Evolutionary conservation across 2,888 invertebrate species (phyloP).

Genomic region (Lucinisca nassula): DNA sequence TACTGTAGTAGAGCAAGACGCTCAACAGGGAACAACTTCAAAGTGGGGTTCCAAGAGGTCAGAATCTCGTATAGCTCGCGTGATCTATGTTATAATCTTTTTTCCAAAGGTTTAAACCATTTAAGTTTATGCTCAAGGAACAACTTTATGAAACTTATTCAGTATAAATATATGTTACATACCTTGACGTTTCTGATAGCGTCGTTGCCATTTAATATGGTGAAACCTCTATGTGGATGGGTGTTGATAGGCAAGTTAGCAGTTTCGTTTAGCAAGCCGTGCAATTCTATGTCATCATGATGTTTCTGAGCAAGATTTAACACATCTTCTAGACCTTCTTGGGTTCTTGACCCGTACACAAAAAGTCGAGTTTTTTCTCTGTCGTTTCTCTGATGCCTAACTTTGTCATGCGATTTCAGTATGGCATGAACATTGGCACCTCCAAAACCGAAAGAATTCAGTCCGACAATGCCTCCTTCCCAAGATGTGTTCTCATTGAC

Average conservation of each 20-base stretch:
- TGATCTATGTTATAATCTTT: no score
- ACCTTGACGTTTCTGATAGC: conserved; percentile 76
- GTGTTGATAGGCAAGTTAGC: conserved; percentile 90
- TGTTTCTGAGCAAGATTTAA: conserved; percentile 93
- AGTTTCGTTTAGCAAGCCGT: conserved; percentile 84
- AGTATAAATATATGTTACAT: no score
- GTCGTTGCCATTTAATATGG: conserved; percentile 91
- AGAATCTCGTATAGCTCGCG: no score
- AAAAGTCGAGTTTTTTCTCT: conserved; percentile 91
- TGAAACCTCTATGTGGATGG: conserved; percentile 95
- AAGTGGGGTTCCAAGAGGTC: no score
- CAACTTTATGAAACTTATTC: no score
- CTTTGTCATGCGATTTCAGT: conserved; percentile 88
- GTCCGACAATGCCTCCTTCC: conserved; percentile 96
- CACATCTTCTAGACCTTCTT: conserved; percentile 92
- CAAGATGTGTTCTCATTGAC: conserved; percentile 94
- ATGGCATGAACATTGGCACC: conserved; percentile 90
- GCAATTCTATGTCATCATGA: conserved; percentile 80
- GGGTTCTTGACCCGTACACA: conserved; percentile 95
- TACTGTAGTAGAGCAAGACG: no score
- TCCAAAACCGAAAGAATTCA: conserved; percentile 99
- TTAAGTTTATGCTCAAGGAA: no score
- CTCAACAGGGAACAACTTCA: no score
- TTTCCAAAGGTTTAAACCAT: no score
- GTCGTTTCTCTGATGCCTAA: conserved; percentile 66